These are phyloP conservation scores for Brenthis ino DNA, from an alignment of 2,888 invertebrate species.

Conservation along the genomic window DNA sequence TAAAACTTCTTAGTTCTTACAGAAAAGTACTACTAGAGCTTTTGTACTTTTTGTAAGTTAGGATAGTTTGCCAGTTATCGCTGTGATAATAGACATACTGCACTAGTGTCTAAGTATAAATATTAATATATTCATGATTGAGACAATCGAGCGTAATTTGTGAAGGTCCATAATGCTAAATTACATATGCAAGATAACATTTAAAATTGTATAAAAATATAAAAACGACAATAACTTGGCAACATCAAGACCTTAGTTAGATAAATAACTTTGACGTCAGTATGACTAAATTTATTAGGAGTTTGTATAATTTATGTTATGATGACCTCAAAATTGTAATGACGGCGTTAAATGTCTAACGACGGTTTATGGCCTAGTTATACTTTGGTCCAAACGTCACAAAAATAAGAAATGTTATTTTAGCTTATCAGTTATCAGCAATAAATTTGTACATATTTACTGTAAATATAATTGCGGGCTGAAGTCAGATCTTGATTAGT, in stretches of 20 bases:
- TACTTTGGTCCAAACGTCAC: conserved; percentile 6
- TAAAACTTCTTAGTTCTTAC: no score
- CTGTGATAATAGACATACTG: no score
- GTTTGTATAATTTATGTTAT: neutral
- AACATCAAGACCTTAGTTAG: neutral
- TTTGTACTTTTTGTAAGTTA: no score
- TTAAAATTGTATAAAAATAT: no score
- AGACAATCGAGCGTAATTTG: no score
- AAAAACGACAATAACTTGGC: neutral
- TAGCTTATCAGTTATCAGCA: conserved; percentile 26
- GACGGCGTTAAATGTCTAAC: conserved; percentile 2
- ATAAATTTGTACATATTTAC: conserved; percentile 12
- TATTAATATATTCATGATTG: no score
- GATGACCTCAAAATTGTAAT: conserved; percentile 1
- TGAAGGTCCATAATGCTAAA: no score
- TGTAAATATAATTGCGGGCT: conserved; percentile 18
- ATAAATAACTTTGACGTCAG: conserved; percentile 2
- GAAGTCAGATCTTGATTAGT: conserved; percentile 13
- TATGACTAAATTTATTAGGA: neutral
- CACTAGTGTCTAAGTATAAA: no score
- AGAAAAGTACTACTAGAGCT: no score
- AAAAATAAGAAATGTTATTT: conserved; percentile 28
- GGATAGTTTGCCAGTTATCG: no score
- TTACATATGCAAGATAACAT: no score
- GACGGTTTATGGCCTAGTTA: conserved; percentile 1